Base-by-base conservation (phyloP, 1,140 invertebrate genomes). In the Ectropis grisescens region DNA sequence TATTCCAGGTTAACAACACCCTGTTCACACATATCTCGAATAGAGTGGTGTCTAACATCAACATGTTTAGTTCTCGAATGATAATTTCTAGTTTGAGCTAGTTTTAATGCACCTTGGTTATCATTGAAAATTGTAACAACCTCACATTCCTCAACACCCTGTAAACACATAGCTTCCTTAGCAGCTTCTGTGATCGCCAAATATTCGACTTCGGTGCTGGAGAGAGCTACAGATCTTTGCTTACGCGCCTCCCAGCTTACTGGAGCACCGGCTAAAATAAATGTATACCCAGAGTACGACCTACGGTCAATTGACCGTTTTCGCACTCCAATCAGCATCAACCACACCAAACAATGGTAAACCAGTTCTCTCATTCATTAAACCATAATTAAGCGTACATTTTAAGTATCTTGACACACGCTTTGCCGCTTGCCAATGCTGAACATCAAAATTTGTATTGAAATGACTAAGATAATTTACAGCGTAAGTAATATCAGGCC, bases 401-500 rank as follows among this genome's bases (percentile, higher is more conserved):
- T 45, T 56, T 10, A 68, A 10, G 42, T 69, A 59, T 31, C 50
- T 47, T 19, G 61, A 46, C 5, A 74, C 41, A 25, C 58, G 39
- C 33, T 67, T 68, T 6, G 47, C 41, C 4, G 41, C 37, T 13
- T 41, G 15, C 43, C 43, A 46, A 46, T 46, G 43, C 7, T 28
- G 5, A 14, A 27, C 26, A 31, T 38, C 50, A 28, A 44, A 62
- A 36, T 51, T 52, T 30, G 19, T 55, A 29, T 46, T 46, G 29
- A 47, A 59, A 34, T 61, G 41, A 33, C 57, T 67, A 2, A 58
- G 32, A 41, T 50, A 50, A 11, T 45, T 52, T 2, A 70, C 58
- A 0, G 49, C 41, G 45, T 47, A 48, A 11, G 35, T 7, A 30
- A 79, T 68, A 39, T 80, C 70, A 22, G 71, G 75, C 13, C 71